Evolutionary conservation across 2,888 invertebrate genomes (phyloP), one percentile per base, ranked within the genome.

Genomic region (Trichogramma dendrolimi): DNA sequence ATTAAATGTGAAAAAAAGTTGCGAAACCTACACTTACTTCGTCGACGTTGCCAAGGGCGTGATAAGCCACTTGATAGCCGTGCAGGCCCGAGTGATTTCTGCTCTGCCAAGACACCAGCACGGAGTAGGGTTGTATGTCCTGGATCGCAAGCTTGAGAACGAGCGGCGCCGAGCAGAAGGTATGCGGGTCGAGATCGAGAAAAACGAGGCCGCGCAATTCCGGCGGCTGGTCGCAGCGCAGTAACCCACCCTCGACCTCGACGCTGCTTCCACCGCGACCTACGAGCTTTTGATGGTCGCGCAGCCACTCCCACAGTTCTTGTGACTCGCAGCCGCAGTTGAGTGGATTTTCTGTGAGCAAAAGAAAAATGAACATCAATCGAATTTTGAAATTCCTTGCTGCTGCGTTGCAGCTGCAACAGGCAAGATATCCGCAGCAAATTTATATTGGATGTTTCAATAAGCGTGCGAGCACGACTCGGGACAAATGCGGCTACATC

Each of bases 261-360:
- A 71, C 69, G 27, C 72, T 71, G 58, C 72, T 68, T 65, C 69
- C 71, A 56, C 70, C 71, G 51, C 67, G 67, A 11, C 74, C 67
- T 14, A 89, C 82, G 64, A 90, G 83, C 81, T 93, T 92, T 73
- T 89, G 86, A 82, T 96, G 92, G 77, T 92, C 91, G 73, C 91
- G 85, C 76, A 95, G 83, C 95, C 95, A 96, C 81, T 90, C 90
- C 92, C 95, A 93, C 55, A 94, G 83, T 76, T 92, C 92, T 80
- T 93, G 91, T 61, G 93, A 88, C 77, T 94, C 92, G 79, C 96
- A 96, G 73, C 89, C 90, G 79, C 96, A 96, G 67, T 89, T 88
- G 71, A 95, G 82, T 48, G 95, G 94, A 80, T 95, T 95, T 76
- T 92, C 94, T 92, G 84, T 52, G 27, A 27, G 27, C 27, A 27